Percentiles rank a stretch among this genome's conserved stretches.
phyloP scores from a whole-genome alignment of 2,888 invertebrate species.

The Eupithecia dodoneata region DNA sequence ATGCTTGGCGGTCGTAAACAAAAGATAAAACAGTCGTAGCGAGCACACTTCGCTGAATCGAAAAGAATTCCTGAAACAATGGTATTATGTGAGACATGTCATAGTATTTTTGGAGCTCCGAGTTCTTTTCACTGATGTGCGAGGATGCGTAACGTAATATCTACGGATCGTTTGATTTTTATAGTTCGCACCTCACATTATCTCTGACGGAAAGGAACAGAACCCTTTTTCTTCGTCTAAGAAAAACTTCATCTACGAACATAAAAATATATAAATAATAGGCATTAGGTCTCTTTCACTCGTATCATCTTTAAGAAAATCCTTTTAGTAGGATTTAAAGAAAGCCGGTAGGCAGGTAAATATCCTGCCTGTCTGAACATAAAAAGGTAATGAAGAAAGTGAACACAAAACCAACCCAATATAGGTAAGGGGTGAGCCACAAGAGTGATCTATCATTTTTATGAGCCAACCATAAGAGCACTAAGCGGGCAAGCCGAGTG shows the following conservation, averaged over 20 bases:
- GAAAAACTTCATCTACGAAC: not conserved
- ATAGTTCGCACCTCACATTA: constrained; percentile 8
- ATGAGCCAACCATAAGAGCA: constrained; percentile 75
- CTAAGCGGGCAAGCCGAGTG: constrained; percentile 76
- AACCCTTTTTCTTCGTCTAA: not conserved
- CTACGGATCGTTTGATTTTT: constrained; percentile 13
- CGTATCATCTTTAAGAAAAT: no score
- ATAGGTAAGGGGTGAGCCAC: constrained; percentile 38
- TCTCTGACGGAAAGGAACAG: not conserved
- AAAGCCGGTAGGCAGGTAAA: not conserved
- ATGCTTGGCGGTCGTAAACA: constrained; percentile 56
- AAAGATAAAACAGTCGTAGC: constrained; percentile 54
- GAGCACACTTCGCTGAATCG: constrained; percentile 24
- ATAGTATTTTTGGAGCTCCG: constrained; percentile 11
- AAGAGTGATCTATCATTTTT: constrained; percentile 79
- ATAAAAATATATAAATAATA: not conserved
- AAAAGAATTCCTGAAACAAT: constrained; percentile 28
- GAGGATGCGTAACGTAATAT: constrained; percentile 3
- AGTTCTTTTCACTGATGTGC: constrained; percentile 1
- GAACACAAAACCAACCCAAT: constrained; percentile 34
- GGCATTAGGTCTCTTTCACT: not conserved
- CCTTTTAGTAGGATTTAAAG: not conserved
- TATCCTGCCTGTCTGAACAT: not conserved
- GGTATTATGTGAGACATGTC: constrained; percentile 2
- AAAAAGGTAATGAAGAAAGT: constrained; percentile 25